Evolutionary conservation across 2,113 vertebrate species (phyloP).

Genomic region (Lepisosteus osseus): DNA sequence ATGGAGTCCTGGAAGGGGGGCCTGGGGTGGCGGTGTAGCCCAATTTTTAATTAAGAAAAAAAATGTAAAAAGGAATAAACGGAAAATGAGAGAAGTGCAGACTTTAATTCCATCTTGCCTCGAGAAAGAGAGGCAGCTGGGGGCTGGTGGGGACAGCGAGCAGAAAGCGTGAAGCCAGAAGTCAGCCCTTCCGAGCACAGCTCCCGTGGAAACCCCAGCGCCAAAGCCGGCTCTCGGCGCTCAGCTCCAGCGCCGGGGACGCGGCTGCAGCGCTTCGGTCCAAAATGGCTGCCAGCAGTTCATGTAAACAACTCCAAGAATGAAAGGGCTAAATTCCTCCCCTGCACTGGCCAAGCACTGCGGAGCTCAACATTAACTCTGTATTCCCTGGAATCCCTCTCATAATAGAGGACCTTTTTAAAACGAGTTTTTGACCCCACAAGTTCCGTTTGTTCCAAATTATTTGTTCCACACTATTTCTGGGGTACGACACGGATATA

Average conservation of each 20-base stretch:
- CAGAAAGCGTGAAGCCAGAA: constrained; percentile 23
- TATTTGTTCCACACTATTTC: too few relatives aligned
- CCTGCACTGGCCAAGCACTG: constrained; percentile 34
- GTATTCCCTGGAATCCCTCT: constrained; percentile 14
- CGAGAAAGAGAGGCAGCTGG: not conserved
- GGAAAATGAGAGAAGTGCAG: constrained; percentile 22
- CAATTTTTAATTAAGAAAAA: constrained; percentile 50
- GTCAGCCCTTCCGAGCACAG: too few relatives aligned
- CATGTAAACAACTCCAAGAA: constrained; percentile 49
- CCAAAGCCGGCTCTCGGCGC: constrained; percentile 31
- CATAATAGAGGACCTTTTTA: too few relatives aligned
- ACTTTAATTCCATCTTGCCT: too few relatives aligned
- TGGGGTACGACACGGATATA: too few relatives aligned
- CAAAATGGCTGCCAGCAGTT: constrained; percentile 51
- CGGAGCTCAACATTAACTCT: constrained; percentile 31
- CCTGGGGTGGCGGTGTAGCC: constrained; percentile 33
- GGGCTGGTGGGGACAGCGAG: not conserved
- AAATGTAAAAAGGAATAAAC: constrained; percentile 52
- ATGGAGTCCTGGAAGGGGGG: not conserved
- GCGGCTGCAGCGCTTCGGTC: constrained; percentile 39
- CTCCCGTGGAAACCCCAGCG: constrained; percentile 17
- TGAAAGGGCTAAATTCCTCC: constrained; percentile 47
- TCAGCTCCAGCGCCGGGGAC: not conserved
- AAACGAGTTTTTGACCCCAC: too few relatives aligned
- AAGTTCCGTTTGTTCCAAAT: too few relatives aligned